Base-by-base conservation (phyloP, 2,797 vertebrate genomes). In the Mustela erminea region DNA sequence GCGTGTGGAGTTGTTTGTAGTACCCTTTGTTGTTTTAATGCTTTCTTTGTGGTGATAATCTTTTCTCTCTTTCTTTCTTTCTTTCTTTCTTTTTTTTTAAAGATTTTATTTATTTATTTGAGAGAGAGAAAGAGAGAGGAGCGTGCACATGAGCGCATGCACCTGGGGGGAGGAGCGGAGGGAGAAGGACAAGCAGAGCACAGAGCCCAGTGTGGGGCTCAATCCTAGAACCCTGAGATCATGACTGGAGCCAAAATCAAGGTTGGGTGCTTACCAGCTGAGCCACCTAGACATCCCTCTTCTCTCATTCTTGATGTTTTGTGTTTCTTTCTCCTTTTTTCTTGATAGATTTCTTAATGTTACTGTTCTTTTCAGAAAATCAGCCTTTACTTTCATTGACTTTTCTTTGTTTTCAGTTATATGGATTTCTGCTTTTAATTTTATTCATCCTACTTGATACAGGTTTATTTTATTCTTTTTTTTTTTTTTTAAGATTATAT, bases 401-500 rank as follows among this genome's bases (percentile, higher is more conserved):
- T 89, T 93, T 96, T 75, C 14, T 74, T 38, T 89, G 13, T 80
- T 83, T 94, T 62, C 7, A 62, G 3, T 77, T 93, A 49, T 32
- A 27, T 90, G 7, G 7, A 68, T 91, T 81, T 93, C 43, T 82
- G 15, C 52, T 78, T n/a, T 90, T 85, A 64, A n/a, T 60, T 80
- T 91, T 29, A 43, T 93, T 72, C 60, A 9, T 20, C 56, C 9
- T 92, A 38, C 66, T 84, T 78, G 58, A 23, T 87, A 82, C 58
- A 20, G 2, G 5, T 46, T 83, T 82, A 9, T 94, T 70, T 80
- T 92, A 74, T 27, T 93, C 35, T 60, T 87, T 77, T 95, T 58
- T 95, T 58, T 95, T 14, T 49, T 81, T 95, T 49, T 88, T 60
- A 88, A 64, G 35, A 66, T 88, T 70, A 80, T 92, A 66, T 27